Evolutionary conservation across 2,888 invertebrate genomes (phyloP).

Genomic region (Neria commutata): DNA sequence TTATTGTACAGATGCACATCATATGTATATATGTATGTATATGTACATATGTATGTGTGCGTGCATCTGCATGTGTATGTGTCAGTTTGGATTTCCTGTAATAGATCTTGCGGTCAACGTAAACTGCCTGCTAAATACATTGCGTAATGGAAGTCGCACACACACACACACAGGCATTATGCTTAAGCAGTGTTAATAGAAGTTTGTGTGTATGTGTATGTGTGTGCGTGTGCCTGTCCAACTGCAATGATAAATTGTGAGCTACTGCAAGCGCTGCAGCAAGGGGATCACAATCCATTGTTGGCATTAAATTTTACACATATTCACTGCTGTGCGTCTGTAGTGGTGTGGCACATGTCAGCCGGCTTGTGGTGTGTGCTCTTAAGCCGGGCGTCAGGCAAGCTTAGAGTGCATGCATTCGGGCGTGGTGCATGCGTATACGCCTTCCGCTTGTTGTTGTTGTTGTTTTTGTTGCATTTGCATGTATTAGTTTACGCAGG

Average conservation of each 20-base stretch:
- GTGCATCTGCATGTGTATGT: slow-evolving; percentile 21
- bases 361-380: slow-evolving; percentile 6
- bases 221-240: background rate
- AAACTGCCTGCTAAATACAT: slow-evolving; percentile 54
- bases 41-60: background rate
- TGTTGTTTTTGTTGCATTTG: background rate
- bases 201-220: background rate
- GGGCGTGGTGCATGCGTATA: too few species aligned
- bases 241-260: background rate
- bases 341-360: slow-evolving; percentile 16
- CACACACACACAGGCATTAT: too few species aligned
- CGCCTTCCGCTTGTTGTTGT: too few species aligned
- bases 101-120: slow-evolving; percentile 56
- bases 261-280: background rate
- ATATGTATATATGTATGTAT: background rate
- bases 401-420: too few species aligned
- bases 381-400: slow-evolving; percentile 30
- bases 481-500: background rate
- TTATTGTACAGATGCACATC: background rate
- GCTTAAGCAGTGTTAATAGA: too few species aligned
- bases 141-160: slow-evolving; percentile 53
- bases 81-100: slow-evolving; percentile 51
- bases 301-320: slow-evolving; percentile 44
- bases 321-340: slow-evolving; percentile 50
- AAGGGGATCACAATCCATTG: background rate